Evolutionary conservation across 2,888 invertebrate genomes (phyloP), one percentile per base, ranked within the genome.

Genomic region (Cecidostiba fungosa): DNA sequence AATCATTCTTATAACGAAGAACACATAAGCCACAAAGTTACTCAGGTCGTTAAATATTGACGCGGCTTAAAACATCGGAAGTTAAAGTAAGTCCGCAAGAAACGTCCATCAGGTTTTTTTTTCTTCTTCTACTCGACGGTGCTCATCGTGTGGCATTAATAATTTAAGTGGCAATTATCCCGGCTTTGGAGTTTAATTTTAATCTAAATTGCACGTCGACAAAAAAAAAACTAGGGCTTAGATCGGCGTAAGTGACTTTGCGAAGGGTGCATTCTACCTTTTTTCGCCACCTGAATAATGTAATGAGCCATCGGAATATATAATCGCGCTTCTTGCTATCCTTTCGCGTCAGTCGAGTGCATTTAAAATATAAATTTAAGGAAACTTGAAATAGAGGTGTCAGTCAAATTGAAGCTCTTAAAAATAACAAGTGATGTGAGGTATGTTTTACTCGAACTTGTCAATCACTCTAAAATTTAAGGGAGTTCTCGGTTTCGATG

Each of bases 141-240:
- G 23, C 74, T 50, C 47, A 50, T 74, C 74, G 47, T 26, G 74
- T 16, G n/a, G 26, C 50, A 47, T 74, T 74, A 74, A 74, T 74
- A 47, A 47, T 47, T 74, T 29, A 26, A 39, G 47, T 43, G 47
- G 74, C 74, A 47, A 47, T 47, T 74, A 47, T 74, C n/a, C 26
- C 29, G 29, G 74, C 73, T 43, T 26, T 16, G 29, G 23, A 50
- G 74, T 74, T 74, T 74, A 23, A 74, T 47, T 74, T 74, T 26
- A 26, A 74, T 74, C 74, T 74, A 47, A 47, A 74, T 74, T 47
- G 74, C 74, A 54, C 6, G 54, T 54, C 6, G 47, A 26, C n/a
- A 1, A 23, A 74, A 74, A 47, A 47, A 47, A 26, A 73, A 19
- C 36, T 23, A 5, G 14, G 8, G 62, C 62, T 66, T 66, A 66